Conservation (phyloP, 2,797 vertebrate species). For the Parauchenoglanis punctatus region DNA sequence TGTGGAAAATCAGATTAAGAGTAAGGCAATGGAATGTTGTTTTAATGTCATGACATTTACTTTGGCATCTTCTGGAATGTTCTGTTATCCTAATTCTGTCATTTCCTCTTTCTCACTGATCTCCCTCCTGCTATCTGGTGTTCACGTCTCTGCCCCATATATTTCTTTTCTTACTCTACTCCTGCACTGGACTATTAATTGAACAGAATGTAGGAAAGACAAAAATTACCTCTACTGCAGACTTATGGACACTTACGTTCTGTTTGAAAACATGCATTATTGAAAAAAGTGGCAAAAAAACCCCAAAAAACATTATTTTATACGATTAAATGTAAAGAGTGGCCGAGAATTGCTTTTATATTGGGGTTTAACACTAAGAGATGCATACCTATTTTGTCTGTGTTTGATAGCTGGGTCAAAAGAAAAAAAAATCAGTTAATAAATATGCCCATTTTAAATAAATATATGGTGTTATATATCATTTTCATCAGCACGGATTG, state of each 20-base stretch:
- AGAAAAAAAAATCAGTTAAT: background rate
- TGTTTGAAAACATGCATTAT: background rate
- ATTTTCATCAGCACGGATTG: background rate
- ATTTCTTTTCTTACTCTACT: background rate
- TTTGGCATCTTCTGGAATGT: constrained; percentile 1
- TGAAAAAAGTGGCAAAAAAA: background rate
- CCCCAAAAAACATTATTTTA: background rate
- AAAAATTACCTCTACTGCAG: background rate
- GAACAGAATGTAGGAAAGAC: background rate
- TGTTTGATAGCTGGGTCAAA: background rate
- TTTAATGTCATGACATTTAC: constrained; percentile 27
- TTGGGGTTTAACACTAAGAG: background rate
- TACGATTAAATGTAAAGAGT: background rate
- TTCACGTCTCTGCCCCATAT: background rate
- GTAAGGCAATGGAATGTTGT: background rate
- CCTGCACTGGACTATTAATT: background rate
- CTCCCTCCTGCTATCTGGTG: background rate
- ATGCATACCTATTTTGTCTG: background rate
- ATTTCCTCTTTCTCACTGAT: background rate
- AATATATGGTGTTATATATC: background rate
- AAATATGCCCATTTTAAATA: background rate
- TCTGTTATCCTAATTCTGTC: background rate
- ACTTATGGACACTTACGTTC: background rate
- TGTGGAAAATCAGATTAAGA: background rate
- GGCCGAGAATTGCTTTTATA: background rate